These are phyloP conservation scores for Bombus confusus DNA, from an alignment of 1,140 invertebrate species.

Conservation along the genomic window DNA sequence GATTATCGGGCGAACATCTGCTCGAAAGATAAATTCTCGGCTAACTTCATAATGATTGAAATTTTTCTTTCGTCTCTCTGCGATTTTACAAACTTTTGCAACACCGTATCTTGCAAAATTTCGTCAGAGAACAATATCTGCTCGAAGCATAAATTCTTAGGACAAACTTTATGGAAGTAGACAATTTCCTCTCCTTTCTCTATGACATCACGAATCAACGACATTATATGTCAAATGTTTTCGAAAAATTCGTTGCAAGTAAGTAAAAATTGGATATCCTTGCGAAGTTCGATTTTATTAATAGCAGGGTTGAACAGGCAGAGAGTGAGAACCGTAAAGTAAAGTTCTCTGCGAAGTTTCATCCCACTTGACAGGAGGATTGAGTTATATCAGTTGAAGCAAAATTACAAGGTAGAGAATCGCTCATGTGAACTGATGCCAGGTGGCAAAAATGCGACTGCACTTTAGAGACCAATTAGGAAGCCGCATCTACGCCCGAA, in stretches of 20 bases:
- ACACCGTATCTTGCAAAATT: not conserved
- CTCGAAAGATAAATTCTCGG: not conserved
- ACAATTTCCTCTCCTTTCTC: not conserved
- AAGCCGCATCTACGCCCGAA: constrained; percentile 10
- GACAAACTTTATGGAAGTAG: too few species aligned
- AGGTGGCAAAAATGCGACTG: constrained; percentile 39
- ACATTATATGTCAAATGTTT: not conserved
- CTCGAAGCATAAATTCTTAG: too few species aligned
- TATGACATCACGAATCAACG: not conserved
- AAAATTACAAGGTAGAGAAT: constrained; percentile 64
- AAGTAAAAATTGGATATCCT: not conserved
- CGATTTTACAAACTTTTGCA: not conserved
- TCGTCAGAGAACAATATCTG: not conserved
- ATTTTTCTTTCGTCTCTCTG: too few species aligned
- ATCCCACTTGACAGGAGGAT: constrained; percentile 41
- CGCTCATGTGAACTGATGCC: constrained; percentile 48
- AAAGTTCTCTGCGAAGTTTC: not conserved
- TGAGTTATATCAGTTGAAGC: constrained; percentile 70
- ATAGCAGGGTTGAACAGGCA: not conserved
- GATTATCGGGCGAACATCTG: constrained; percentile 24
- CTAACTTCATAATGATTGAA: too few species aligned
- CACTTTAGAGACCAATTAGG: constrained; percentile 26
- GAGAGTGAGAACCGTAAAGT: constrained; percentile 25
- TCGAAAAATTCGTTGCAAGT: not conserved
- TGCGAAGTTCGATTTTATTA: not conserved